Evolutionary conservation across 2,888 invertebrate genomes (phyloP), one percentile per base, ranked within the genome.

Genomic region (Furcula furcula): DNA sequence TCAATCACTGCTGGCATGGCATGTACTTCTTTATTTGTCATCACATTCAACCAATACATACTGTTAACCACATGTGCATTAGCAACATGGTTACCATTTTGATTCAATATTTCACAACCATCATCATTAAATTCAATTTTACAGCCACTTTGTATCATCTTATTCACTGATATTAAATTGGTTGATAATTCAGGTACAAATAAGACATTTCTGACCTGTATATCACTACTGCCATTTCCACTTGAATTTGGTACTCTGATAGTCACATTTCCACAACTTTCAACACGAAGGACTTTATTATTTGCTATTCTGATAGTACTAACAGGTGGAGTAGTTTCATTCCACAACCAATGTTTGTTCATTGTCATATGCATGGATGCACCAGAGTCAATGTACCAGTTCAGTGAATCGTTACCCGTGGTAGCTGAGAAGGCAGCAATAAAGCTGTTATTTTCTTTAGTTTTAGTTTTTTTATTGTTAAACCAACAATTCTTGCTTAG

Each of bases 381-480:
- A 6, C 50, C 52, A 2, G 47, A 52, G 31, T 56, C 57, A 0
- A 55, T 85, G 55, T 53, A 71, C 74, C 63, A 36, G 2, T 10
- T 23, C 23, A 23, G n/a, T n/a, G n/a, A n/a, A n/a, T n/a, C n/a
- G n/a, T n/a, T n/a, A n/a, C n/a, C n/a, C n/a, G n/a, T n/a, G n/a
- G n/a, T n/a, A n/a, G n/a, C n/a, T n/a, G n/a, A n/a, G n/a, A n/a
- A n/a, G n/a, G n/a, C n/a, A n/a, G n/a, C n/a, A n/a, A n/a, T n/a
- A n/a, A n/a, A n/a, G n/a, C n/a, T n/a, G n/a, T n/a, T n/a, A n/a
- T n/a, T n/a, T n/a, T n/a, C n/a, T n/a, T n/a, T n/a, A n/a, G n/a
- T n/a, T n/a, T n/a, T n/a, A n/a, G n/a, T n/a, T n/a, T n/a, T n/a
- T n/a, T n/a, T n/a, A n/a, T n/a, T n/a, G n/a, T n/a, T n/a, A n/a